phyloP scores from a whole-genome alignment of 2,113 vertebrate genomes.

The Ochotona curzoniae region DNA sequence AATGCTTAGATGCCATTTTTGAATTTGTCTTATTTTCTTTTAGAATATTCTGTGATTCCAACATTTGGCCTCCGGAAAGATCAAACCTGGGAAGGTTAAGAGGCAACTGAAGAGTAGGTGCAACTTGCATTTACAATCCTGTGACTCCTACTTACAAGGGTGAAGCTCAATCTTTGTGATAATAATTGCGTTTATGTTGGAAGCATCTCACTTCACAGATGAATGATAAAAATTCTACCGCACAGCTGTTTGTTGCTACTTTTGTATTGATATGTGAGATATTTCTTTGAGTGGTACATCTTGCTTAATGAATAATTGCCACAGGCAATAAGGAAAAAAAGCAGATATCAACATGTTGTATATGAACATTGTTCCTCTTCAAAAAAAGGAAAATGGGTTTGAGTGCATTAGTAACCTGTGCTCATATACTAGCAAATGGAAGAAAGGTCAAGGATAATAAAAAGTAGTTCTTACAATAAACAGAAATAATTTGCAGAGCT shows the following conservation, averaged over 20 bases:
- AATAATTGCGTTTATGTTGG: not conserved
- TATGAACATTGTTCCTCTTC: conserved; percentile 38
- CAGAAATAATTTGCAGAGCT: conserved; percentile 12
- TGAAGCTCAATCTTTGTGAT: not conserved
- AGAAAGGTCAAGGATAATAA: conserved; percentile 50
- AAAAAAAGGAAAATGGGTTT: conserved; percentile 38
- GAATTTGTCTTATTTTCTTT: not conserved
- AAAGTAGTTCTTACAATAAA: conserved; percentile 43
- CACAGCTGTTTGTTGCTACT: conserved; percentile 19
- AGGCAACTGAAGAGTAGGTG: not conserved
- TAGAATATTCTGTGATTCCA: not conserved
- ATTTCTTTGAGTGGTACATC: not conserved
- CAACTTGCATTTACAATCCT: not conserved
- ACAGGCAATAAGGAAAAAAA: not conserved
- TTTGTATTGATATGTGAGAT: conserved; percentile 52
- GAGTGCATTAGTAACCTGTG: not conserved
- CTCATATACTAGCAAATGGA: not conserved
- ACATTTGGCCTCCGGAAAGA: not conserved
- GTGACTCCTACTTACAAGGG: not conserved
- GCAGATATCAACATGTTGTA: conserved; percentile 20
- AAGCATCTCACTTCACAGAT: conserved; percentile 32
- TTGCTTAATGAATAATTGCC: conserved; percentile 36
- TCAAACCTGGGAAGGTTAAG: not conserved
- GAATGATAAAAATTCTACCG: conserved; percentile 8
- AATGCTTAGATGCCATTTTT: not conserved